Evolutionary conservation across 2,113 vertebrate genomes (phyloP).

Genomic region (Alethe castanea): DNA sequence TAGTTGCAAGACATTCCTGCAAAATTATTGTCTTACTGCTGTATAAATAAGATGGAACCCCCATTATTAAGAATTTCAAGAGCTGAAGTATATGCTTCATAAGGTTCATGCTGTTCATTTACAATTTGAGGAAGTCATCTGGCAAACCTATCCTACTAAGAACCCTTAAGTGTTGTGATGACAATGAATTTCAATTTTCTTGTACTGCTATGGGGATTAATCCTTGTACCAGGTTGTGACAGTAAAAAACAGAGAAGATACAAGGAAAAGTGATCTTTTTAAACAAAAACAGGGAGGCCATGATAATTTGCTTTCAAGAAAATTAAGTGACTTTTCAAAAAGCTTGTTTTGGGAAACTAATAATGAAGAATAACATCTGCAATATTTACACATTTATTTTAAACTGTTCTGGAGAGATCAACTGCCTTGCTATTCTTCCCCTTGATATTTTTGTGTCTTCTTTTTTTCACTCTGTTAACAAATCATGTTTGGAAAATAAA

Average conservation of each 20-base stretch:
- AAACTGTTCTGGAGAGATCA: neutral
- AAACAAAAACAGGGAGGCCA: neutral
- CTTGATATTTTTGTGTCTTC: neutral
- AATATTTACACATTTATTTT: neutral
- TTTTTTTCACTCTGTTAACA: neutral
- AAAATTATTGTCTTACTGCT: neutral
- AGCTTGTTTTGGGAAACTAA: neutral
- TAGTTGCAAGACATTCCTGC: neutral
- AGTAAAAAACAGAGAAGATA: neutral
- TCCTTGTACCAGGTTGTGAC: neutral
- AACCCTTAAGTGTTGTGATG: neutral
- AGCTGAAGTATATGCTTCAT: neutral
- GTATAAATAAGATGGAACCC: neutral
- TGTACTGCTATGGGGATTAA: neutral
- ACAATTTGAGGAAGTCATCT: neutral
- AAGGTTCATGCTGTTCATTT: neutral
- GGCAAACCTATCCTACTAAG: neutral
- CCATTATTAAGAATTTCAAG: neutral
- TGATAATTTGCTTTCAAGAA: neutral
- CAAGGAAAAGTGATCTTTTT: neutral
- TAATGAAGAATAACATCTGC: neutral
- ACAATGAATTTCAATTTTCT: constrained; percentile 10
- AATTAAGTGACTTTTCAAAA: neutral
- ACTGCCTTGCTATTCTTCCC: neutral
- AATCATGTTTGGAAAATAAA: neutral